Conservation (phyloP, 1,140 invertebrate species). For the Hylaeus anthracinus region DNA sequence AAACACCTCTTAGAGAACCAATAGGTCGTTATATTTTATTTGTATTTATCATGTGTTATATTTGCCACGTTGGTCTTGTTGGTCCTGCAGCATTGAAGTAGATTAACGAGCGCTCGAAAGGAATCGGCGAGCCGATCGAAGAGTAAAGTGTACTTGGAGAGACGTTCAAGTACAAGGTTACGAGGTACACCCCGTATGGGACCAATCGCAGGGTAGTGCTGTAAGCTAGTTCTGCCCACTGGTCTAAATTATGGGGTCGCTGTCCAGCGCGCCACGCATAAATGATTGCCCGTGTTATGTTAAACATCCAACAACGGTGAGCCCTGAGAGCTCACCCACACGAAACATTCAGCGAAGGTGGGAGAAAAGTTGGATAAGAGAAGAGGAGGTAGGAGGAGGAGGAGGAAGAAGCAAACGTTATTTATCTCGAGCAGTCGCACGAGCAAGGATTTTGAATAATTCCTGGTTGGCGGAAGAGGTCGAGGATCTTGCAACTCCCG, state of each 20-base stretch:
- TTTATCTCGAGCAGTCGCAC: slow-evolving; percentile 77
- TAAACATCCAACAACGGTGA: slow-evolving; percentile 75
- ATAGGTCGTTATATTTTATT: not conserved
- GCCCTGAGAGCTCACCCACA: slow-evolving; percentile 70
- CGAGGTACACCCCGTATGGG: slow-evolving; percentile 61
- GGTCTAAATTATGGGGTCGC: slow-evolving; percentile 79
- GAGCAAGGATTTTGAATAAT: slow-evolving; percentile 80
- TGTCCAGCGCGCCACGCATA: slow-evolving; percentile 77
- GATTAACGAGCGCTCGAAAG: not conserved
- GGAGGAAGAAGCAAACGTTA: slow-evolving; percentile 75
- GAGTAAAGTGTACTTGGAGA: slow-evolving; percentile 32
- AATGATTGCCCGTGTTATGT: slow-evolving; percentile 81
- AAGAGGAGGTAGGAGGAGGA: slow-evolving; percentile 37
- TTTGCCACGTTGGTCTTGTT: no score
- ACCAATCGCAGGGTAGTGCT: slow-evolving; percentile 67
- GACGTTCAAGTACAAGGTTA: slow-evolving; percentile 48
- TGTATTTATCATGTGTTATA: no score
- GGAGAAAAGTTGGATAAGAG: slow-evolving; percentile 70
- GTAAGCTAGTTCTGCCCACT: slow-evolving; percentile 74
- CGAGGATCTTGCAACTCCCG: slow-evolving; percentile 50
- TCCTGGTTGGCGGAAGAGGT: slow-evolving; percentile 56
- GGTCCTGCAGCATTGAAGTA: not conserved
- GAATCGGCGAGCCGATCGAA: not conserved
- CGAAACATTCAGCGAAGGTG: slow-evolving; percentile 65
- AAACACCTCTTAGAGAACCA: no score